Evolutionary conservation across 1,140 invertebrate species (phyloP), one percentile per base, ranked within the genome.

Genomic region (Diorhabda carinulata): DNA sequence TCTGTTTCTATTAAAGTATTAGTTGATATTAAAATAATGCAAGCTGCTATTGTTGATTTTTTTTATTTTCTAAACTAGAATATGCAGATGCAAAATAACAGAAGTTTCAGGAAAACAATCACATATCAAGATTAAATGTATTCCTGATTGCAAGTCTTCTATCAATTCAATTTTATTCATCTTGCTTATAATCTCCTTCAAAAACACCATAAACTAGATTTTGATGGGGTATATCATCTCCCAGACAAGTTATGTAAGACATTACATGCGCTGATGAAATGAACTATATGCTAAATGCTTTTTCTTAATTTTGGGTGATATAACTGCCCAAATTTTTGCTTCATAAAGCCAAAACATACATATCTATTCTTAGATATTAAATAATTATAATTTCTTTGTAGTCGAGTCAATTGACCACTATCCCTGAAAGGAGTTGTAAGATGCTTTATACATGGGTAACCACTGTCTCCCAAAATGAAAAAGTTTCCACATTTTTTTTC

Each of bases 311-410:
- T 72, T 8, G 69, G 4, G 61, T 69, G 64, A 52, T 65, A 69
- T 42, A 72, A 60, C 64, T 70, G 64, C 45, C 68, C 25, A 42
- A 72, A 72, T 64, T 67, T 70, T 59, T 70, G 65, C 70, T 72
- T 72, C 25, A 70, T 40, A 43, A 70, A 10, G 5, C 71, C 71
- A 67, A 67, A 70, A 64, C 71, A 72, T 8, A 72, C 9, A 59
- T 70, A 70, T 64, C 68, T 47, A 43, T 70, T 70, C 40, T 41
- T 52, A 43, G 63, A 52, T 59, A 72, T 57, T 67, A 41, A 47
- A 62, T 44, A 41, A 72, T 72, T 72, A 57, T 62, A 72, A 58
- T 67, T 67, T 45, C 9, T 61, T 65, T 70, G 68, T 5, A n/a
- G 8, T 66, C 58, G 41, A 43, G 52, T 70, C 60, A 66, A 60